phyloP scores from a whole-genome alignment of 2,113 vertebrate species.

The Pantherophis guttatus region DNA sequence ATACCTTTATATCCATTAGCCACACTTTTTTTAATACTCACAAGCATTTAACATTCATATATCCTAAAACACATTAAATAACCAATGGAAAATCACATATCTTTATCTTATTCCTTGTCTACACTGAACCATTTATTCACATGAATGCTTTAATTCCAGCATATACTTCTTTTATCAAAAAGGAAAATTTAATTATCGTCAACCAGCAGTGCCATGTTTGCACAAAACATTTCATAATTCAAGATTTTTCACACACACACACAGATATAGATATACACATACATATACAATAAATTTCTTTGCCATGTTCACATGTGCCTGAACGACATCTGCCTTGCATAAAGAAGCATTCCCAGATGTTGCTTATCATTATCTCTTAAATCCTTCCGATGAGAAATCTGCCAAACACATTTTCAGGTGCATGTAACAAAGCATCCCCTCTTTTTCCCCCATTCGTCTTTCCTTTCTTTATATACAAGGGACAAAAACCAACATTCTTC shows the following conservation, averaged over 20 bases:
- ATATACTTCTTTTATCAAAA: not conserved
- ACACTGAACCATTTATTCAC: not conserved
- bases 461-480: not conserved
- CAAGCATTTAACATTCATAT: not conserved
- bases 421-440: not conserved
- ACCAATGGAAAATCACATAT: not conserved
- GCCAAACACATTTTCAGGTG: not conserved
- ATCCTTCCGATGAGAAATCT: not conserved
- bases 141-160: not conserved
- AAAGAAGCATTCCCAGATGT: not conserved
- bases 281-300: not conserved
- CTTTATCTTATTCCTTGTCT: not conserved
- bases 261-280: not conserved
- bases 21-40: not conserved
- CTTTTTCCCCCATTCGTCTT: not conserved
- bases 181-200: not conserved
- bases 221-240: not conserved
- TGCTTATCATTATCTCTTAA: not conserved
- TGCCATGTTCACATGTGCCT: not conserved
- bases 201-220: not conserved
- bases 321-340: not conserved
- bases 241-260: not conserved
- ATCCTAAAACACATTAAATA: not conserved
- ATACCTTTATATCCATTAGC: not conserved
- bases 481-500: not conserved